A percentile compares a stretch with the other conserved stretches of the same genome.
Evolutionary conservation across 2,888 invertebrate genomes (phyloP).

Genomic region (Portevinia maculata): DNA sequence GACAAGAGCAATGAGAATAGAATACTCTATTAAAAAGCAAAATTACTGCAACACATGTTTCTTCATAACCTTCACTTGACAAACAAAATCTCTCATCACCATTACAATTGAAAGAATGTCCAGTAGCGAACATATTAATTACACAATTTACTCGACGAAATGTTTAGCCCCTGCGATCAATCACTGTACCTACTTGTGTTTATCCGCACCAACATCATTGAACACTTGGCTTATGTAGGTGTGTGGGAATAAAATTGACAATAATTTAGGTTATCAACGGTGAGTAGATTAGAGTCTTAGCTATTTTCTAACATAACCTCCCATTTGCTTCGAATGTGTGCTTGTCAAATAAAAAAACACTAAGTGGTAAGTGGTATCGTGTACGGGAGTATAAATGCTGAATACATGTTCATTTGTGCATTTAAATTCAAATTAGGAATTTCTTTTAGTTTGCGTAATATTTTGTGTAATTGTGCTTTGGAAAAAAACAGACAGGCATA

Average conservation of each 20-base stretch:
- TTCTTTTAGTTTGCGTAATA: too few species aligned
- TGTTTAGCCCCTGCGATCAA: constrained; percentile 9
- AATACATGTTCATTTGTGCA: too few species aligned
- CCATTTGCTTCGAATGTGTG: too few species aligned
- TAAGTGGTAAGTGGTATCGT: too few species aligned
- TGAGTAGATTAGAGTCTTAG: constrained; percentile 57
- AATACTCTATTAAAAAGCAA: too few species aligned
- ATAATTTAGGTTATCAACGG: constrained; percentile 68
- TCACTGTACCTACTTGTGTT: neutral
- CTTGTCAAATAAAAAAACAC: too few species aligned
- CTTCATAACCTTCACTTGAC: neutral
- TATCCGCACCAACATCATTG: constrained; percentile 23
- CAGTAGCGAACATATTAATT: constrained; percentile 53
- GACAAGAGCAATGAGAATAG: too few species aligned
- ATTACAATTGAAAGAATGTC: constrained; percentile 48
- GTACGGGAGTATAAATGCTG: too few species aligned
- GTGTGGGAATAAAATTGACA: constrained; percentile 30
- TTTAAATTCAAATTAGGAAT: too few species aligned
- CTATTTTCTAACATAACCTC: too few species aligned
- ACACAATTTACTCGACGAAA: constrained; percentile 53
- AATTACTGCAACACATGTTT: neutral
- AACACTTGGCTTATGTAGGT: neutral
- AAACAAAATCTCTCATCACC: constrained; percentile 9
- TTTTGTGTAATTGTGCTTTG: too few species aligned
- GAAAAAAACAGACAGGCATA: too few species aligned